Conservation (phyloP, 2,113 vertebrate species). For the Gambusia holbrooki region DNA sequence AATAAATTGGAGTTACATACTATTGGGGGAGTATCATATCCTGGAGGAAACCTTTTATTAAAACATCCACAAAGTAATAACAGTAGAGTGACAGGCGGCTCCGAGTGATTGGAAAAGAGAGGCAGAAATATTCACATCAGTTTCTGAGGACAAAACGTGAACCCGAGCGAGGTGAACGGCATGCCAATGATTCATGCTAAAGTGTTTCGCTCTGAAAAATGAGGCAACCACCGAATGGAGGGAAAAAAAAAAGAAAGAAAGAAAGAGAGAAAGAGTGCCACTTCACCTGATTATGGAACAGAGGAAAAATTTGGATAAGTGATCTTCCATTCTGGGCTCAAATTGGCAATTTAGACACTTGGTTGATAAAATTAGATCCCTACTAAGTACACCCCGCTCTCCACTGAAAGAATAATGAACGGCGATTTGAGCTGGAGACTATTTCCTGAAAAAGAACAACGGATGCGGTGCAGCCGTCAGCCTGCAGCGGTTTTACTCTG, state of each 20-base stretch:
- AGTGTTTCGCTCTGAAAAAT: constrained; percentile 34
- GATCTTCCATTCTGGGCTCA: constrained; percentile 24
- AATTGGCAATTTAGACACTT: constrained; percentile 31
- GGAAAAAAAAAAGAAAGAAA: constrained; percentile 1
- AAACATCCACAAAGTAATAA: background rate
- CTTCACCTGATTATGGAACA: constrained; percentile 39
- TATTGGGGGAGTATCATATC: constrained; percentile 9
- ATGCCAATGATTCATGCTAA: constrained; percentile 13
- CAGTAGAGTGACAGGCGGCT: constrained; percentile 9
- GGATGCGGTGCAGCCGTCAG: background rate
- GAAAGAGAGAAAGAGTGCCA: constrained; percentile 30
- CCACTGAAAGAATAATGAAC: constrained; percentile 21
- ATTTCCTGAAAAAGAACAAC: background rate
- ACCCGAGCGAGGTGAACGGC: background rate
- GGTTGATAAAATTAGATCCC: constrained; percentile 27
- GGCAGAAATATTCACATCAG: constrained; percentile 7
- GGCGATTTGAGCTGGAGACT: background rate
- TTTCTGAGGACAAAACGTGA: constrained; percentile 16
- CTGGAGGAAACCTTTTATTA: constrained; percentile 12
- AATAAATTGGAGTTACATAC: constrained; percentile 21
- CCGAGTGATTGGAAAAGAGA: background rate
- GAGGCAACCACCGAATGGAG: constrained; percentile 3
- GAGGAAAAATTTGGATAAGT: constrained; percentile 18
- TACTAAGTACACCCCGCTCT: constrained; percentile 20
- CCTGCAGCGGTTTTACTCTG: background rate